Evolutionary conservation across 2,797 vertebrate genomes (phyloP), one percentile per base, ranked within the genome.

Genomic region (Falco naumanni): DNA sequence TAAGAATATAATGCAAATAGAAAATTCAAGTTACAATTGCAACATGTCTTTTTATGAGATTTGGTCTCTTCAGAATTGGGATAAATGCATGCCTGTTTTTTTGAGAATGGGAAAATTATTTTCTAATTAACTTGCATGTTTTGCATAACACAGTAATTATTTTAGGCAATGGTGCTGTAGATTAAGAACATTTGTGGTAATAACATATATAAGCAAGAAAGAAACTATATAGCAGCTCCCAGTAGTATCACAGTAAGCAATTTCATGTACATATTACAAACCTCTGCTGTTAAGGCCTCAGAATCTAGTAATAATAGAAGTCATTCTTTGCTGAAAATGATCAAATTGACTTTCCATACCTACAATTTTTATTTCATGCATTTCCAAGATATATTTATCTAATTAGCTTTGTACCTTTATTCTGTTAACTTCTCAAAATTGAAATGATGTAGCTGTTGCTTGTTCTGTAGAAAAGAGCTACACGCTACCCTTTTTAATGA

Each of bases 1-100:
- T 98, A 97, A 79, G 70, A 70, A 60, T 65, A 69, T 97, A 97
- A 97, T 96, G 92, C 93, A 95, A 96, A 97, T 97, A 97, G 90
- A 95, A 95, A 95, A 97, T 96, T 96, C 81, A 94, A 95, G 96
- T 93, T 96, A 87, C 75, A 84, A 53, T 95, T 97, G 93, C 93
- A 97, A 50, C 94, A 89, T 94, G 60, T 94, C 87, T 95, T 83
- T 88, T 91, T 91, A 84, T 93, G 77, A 94, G 87, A 96, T 96
- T 94, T 97, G 93, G 79, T 94, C 93, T 95, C 94, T 97, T 96
- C 94, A 93, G 68, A 61, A 51, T 71, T 86, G 90, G 63, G 45
- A 64, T 81, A n/a, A 87, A 90, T 29, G 61, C 47, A 89, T 0
- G n/a, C 82, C 75, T 96, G 41, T 96, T 95, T 97, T 91, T 3